Evolutionary conservation across 2,888 invertebrate genomes (phyloP), one percentile per base, ranked within the genome.

Genomic region (Ashinkailepas kermadecensis): DNA sequence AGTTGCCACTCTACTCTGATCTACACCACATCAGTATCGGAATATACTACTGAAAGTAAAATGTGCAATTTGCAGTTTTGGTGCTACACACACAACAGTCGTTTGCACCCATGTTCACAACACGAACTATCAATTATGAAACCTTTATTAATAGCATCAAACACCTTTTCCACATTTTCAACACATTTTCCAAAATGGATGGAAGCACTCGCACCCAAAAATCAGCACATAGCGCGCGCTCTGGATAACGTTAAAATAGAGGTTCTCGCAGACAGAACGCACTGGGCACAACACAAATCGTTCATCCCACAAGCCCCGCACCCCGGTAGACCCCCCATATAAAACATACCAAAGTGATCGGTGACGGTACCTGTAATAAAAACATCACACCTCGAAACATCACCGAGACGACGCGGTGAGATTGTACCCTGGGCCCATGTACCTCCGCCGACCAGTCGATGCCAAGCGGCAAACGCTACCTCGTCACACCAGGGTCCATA

Each of bases 321-420:
- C 1, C 7, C 39, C 8, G 4, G 9, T 18, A 18, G 7, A 0
- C 39, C 74, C 54, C 54, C 54, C 74, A 54, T 12, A 13, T 74
- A 74, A 74, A 74, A 74, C 54, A 18, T 74, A 74, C 74, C 74
- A 74, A 74, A 74, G n/a, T 23, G 65, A n/a, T 12, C n/a, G 18
- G n/a, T 18, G 65, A 23, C 65, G 18, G 23, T 23, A 65, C 18
- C 9, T 8, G 12, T 65, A 23, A 65, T n/a, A 23, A 15, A 15
- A 67, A 67, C 21, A 10, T n/a, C 23, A 21, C 65, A 67, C 23
- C 23, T 15, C 12, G 21, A 18, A 23, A 7, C 65, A 23, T 0
- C 62, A 8, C 18, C 18, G 11, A 8, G 62, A 62, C 15, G 62
- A 18, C 62, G 18, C 62, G 18, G 62, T 39, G 59, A 59, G 15